Percentiles rank a stretch among this genome's conserved stretches.
These are phyloP conservation scores for Pteronotus mesoamericanus DNA, from an alignment of 2,797 vertebrate genomes.

Conservation along the genomic window DNA sequence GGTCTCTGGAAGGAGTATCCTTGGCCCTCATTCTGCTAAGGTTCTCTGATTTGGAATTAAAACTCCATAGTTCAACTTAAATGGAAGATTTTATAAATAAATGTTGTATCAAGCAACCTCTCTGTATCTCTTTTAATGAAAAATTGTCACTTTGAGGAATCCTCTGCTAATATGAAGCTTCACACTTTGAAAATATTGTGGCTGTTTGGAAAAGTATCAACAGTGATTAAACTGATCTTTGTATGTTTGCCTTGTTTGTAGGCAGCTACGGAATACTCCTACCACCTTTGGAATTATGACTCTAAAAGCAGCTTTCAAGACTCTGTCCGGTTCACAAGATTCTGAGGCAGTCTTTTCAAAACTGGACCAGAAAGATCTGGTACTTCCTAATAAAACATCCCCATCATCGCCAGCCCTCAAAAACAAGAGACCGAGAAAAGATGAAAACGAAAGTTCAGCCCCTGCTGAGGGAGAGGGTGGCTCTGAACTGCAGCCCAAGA, in stretches of 20 bases:
- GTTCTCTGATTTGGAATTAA: background rate
- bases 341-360: slow-evolving; percentile 74
- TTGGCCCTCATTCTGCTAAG: background rate
- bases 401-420: slow-evolving; percentile 76
- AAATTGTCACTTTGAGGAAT: background rate
- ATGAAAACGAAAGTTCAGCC: slow-evolving; percentile 47
- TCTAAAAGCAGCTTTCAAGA: slow-evolving; percentile 84
- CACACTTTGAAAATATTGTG: background rate
- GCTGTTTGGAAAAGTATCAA: background rate
- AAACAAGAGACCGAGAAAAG: slow-evolving; percentile 77
- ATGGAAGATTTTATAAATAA: background rate
- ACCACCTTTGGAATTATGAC: slow-evolving; percentile 75
- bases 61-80: background rate
- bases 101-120: background rate
- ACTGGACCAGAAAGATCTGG: slow-evolving; percentile 83
- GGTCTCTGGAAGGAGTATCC: background rate
- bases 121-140: background rate
- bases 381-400: slow-evolving; percentile 73
- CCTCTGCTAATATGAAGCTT: slow-evolving; percentile 4
- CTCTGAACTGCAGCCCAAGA: slow-evolving; percentile 61
- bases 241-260: slow-evolving; percentile 72
- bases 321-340: slow-evolving; percentile 74
- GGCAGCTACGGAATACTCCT: slow-evolving; percentile 68
- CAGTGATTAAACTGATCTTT: background rate
- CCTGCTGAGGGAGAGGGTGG: slow-evolving; percentile 56